Evolutionary conservation across 2,888 invertebrate genomes (phyloP).

Genomic region (Ornithoptera priamus): DNA sequence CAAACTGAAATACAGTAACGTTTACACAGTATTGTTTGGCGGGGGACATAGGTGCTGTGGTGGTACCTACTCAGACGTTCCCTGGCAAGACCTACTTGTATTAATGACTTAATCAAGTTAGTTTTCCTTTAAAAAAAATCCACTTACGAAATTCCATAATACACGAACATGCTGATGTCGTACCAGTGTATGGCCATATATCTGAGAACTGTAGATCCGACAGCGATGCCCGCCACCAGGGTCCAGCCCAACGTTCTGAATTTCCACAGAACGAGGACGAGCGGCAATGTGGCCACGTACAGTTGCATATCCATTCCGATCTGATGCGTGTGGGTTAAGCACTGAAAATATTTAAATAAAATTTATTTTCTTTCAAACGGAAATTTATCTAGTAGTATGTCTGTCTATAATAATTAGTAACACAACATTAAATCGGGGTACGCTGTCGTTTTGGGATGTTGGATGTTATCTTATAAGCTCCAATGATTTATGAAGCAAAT

Average conservation of each 20-base stretch:
- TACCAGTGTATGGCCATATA: slow-evolving; percentile 70
- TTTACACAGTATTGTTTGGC: too few relatives aligned
- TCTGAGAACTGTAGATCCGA: slow-evolving; percentile 69
- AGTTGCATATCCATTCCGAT: slow-evolving; percentile 81
- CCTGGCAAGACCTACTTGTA: not conserved
- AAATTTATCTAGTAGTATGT: too few relatives aligned
- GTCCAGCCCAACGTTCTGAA: slow-evolving; percentile 58
- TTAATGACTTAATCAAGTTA: not conserved
- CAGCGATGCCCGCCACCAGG: slow-evolving; percentile 54
- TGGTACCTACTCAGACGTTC: too few relatives aligned
- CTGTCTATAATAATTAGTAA: too few relatives aligned
- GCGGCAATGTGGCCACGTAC: slow-evolving; percentile 71
- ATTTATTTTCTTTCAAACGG: too few relatives aligned
- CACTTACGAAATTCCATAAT: slow-evolving; percentile 79
- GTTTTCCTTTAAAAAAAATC: not conserved
- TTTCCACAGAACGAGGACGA: slow-evolving; percentile 73
- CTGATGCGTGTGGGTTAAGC: slow-evolving; percentile 80
- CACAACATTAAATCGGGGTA: too few relatives aligned
- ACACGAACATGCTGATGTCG: slow-evolving; percentile 77
- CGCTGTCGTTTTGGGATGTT: too few relatives aligned
- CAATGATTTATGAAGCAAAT: too few relatives aligned
- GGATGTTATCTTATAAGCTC: too few relatives aligned
- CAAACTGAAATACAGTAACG: too few relatives aligned
- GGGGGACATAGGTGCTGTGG: too few relatives aligned
- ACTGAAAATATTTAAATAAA: slow-evolving; percentile 54